Conservation (phyloP, 2,113 vertebrate genomes). For the Myrmecobius fasciatus region DNA sequence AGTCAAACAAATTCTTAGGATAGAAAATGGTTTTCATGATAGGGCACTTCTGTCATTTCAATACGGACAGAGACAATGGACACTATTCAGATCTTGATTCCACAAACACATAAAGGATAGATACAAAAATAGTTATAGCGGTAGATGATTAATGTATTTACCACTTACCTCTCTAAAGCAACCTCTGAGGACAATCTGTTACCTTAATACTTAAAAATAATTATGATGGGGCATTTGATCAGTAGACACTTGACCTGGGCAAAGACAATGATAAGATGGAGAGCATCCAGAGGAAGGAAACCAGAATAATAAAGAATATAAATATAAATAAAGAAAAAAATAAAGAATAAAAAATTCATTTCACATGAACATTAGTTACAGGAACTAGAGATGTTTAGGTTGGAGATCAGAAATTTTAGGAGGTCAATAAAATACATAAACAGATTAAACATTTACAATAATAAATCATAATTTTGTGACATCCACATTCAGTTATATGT, state of each 20-base stretch:
- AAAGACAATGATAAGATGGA: neutral
- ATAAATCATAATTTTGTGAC: too few relatives aligned
- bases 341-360: neutral
- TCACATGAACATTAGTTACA: neutral
- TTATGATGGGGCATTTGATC: neutral
- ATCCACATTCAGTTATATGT: too few relatives aligned
- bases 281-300: neutral
- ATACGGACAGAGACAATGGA: neutral
- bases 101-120: neutral
- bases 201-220: neutral
- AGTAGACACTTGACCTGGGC: neutral
- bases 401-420: neutral
- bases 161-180: neutral
- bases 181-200: neutral
- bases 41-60: neutral
- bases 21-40: neutral
- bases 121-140: neutral
- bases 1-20: neutral
- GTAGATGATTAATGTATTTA: neutral
- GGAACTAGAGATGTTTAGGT: neutral
- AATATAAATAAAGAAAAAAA: too few relatives aligned
- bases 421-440: neutral
- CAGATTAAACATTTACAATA: too few relatives aligned
- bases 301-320: neutral
- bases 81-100: neutral